Conservation (phyloP, 2,888 invertebrate species). For the Rhagonycha fulva region DNA sequence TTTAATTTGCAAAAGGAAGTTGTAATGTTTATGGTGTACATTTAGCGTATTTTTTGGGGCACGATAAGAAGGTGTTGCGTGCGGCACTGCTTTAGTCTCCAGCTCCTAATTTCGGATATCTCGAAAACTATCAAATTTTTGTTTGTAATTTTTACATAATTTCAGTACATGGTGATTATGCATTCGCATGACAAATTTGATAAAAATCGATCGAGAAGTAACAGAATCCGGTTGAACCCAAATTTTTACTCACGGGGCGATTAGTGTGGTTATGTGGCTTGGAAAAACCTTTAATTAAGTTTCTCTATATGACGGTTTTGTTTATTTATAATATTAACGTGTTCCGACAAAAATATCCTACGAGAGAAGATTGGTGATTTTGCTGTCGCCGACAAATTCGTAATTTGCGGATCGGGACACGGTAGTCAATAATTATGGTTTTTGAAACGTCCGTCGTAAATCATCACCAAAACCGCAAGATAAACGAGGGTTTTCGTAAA, state of each 20-base stretch:
- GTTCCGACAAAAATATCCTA: too few species aligned
- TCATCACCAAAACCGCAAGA: neutral
- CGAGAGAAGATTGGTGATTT: neutral
- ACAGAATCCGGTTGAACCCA: neutral
- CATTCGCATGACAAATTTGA: neutral
- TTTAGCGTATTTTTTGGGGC: neutral
- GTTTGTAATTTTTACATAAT: neutral
- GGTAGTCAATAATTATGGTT: neutral
- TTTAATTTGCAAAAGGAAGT: neutral
- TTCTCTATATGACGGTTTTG: neutral
- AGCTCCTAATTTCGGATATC: neutral
- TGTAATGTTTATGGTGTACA: neutral
- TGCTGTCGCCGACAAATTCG: neutral
- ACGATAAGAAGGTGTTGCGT: neutral
- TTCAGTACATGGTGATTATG: neutral
- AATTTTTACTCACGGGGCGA: too few species aligned
- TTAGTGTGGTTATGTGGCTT: neutral
- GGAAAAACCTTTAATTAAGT: neutral
- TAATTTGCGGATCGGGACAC: neutral
- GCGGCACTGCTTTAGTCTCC: neutral
- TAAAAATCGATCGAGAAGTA: neutral
- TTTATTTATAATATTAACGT: neutral
- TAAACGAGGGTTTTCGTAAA: neutral
- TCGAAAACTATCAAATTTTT: neutral
- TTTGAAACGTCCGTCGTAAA: neutral